Percentiles rank a stretch among this genome's conserved stretches.
These are phyloP conservation scores for Oeneis ivallda DNA, from an alignment of 2,888 invertebrate genomes.

Conservation along the genomic window DNA sequence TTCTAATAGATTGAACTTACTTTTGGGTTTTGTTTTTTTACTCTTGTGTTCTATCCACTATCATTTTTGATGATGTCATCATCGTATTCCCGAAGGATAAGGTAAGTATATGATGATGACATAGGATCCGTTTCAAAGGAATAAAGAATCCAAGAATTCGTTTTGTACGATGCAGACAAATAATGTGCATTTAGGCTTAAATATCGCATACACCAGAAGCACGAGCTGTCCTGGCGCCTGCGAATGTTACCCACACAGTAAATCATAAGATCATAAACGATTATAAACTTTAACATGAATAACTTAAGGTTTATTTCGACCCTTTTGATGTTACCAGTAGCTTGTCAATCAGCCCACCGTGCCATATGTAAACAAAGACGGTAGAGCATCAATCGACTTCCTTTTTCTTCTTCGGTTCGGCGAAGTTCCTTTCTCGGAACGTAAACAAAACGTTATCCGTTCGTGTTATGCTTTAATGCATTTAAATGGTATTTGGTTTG, in stretches of 20 bases:
- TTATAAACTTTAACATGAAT: neutral
- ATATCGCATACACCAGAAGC: conserved; percentile 12
- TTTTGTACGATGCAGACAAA: neutral
- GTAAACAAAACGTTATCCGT: conserved; percentile 47
- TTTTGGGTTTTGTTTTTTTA: too few relatives aligned
- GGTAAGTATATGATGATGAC: too few relatives aligned
- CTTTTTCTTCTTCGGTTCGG: conserved; percentile 59
- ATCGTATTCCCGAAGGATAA: too few relatives aligned
- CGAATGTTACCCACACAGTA: conserved; percentile 18
- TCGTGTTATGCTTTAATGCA: conserved; percentile 33
- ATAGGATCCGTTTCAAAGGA: too few relatives aligned
- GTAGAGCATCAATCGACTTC: conserved; percentile 52
- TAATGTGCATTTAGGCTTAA: neutral
- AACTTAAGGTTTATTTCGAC: neutral
- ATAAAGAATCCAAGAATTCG: neutral
- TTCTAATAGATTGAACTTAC: too few relatives aligned
- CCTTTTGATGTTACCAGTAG: conserved; percentile 4
- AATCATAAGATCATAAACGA: conserved; percentile 1
- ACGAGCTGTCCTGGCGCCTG: conserved; percentile 23
- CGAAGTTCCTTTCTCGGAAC: conserved; percentile 59
- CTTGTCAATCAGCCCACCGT: conserved; percentile 35
- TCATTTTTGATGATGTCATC: too few relatives aligned
- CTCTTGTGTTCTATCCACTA: too few relatives aligned
- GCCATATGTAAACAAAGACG: conserved; percentile 54
- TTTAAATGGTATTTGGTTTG: conserved; percentile 27